These are phyloP conservation scores for Amphipyra berbera DNA, from an alignment of 2,888 invertebrate species.

Conservation along the genomic window DNA sequence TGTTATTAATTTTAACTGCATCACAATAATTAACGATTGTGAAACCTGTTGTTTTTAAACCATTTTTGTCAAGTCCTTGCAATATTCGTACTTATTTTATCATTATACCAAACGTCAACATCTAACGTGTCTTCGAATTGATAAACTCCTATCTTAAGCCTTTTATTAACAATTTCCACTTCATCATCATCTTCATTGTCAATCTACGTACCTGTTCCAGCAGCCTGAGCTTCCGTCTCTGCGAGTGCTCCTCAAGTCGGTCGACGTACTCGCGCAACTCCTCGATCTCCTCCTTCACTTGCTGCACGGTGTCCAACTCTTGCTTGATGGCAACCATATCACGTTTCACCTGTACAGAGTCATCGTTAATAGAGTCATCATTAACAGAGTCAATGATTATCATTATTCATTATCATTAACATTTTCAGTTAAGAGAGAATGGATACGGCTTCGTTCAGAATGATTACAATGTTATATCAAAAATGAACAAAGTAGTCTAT, in stretches of 20 bases:
- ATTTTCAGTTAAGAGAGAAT: too few relatives aligned
- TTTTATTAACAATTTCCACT: not conserved
- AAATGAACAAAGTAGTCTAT: too few relatives aligned
- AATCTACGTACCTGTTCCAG: conserved; percentile 94
- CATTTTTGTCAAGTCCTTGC: too few relatives aligned
- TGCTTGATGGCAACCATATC: conserved; percentile 99
- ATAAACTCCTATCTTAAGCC: not conserved
- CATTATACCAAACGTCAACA: not conserved
- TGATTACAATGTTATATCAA: too few relatives aligned
- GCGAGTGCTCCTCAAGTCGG: conserved; percentile 97
- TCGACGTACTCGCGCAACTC: conserved; percentile 97
- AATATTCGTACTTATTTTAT: not conserved
- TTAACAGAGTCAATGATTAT: too few relatives aligned
- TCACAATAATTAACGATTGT: not conserved
- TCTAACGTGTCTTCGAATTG: not conserved
- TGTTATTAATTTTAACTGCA: not conserved
- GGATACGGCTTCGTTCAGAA: too few relatives aligned
- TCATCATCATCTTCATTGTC: not conserved
- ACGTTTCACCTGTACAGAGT: conserved; percentile 92
- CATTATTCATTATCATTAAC: too few relatives aligned
- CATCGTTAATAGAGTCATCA: too few relatives aligned
- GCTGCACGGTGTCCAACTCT: conserved; percentile 97
- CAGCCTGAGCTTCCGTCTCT: conserved; percentile 96
- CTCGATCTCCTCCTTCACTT: conserved; percentile 98
- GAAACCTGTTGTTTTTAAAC: not conserved